Evolutionary conservation across 2,797 vertebrate genomes (phyloP), one percentile per base, ranked within the genome.

Genomic region (Enteromius fasciolatus): DNA sequence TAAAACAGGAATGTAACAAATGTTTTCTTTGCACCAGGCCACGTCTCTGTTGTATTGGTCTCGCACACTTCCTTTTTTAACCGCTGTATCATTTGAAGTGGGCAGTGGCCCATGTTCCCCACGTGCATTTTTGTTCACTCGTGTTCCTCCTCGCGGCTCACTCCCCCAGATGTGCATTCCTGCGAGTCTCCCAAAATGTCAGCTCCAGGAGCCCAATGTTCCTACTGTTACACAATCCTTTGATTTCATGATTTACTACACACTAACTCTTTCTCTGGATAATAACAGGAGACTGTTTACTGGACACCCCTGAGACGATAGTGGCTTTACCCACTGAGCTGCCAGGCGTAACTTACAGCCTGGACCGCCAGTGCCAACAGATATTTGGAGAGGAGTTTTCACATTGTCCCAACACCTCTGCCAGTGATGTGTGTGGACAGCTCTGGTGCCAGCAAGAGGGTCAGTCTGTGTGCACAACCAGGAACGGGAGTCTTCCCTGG

Each of bases 301-400:
- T 99, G 9, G 98, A 99, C 0, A 90, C 95, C 78, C 97, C 97
- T 0, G 94, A 95, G 1, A 89, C 89, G 0, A 75, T 89, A 28
- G 83, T 98, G 48, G 78, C 94, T 3, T 91, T 99, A 20, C 97
- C 97, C 0, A 87, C 86, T 0, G 94, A 94, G 86, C 93, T 96
- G 73, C 98, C 98, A 0, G 98, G 98, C 77, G 90, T 25, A 36
- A 92, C 66, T 66, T 99, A 98, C 82, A 90, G 92, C 85, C 92
- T 99, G 91, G 96, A 99, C 90, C 94, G 92, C 39, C 98, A 99
- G 18, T 99, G 98, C 92, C 96, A 95, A 90, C 98, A 99, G 94
- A 95, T 95, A 46, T 99, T 99, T 1, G 98, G 98, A 81, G 95
- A 96, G 72, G 95, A 93, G 59, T 99, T 96, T 80, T 89, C 88